Conservation (phyloP, 2,797 vertebrate species). For the Hyperoplus lanceolatus region DNA sequence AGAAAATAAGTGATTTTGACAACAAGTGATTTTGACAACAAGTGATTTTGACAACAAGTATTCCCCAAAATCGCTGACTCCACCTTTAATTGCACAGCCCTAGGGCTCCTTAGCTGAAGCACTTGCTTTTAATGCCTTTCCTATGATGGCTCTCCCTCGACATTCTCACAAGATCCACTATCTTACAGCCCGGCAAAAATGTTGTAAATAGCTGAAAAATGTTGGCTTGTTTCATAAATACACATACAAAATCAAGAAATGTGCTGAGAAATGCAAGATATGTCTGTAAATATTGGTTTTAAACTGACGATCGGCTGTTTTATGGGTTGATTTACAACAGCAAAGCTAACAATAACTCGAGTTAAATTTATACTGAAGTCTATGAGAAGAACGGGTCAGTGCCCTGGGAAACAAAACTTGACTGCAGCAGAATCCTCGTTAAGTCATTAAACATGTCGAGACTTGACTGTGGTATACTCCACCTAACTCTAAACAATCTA, state of each 20-base stretch:
- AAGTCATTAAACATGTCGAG: slow-evolving; percentile 75
- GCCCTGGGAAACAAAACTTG: slow-evolving; percentile 47
- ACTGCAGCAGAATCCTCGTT: slow-evolving; percentile 65
- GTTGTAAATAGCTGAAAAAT: slow-evolving; percentile 19
- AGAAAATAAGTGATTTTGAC: no score
- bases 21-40: no score
- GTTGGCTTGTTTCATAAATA: slow-evolving; percentile 17
- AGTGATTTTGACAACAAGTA: no score
- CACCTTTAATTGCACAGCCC: no score
- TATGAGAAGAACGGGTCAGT: slow-evolving; percentile 56
- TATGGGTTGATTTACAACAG: slow-evolving; percentile 11
- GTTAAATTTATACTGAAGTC: slow-evolving; percentile 29
- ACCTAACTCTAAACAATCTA: slow-evolving; percentile 63
- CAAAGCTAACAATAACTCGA: not conserved
- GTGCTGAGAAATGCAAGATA: slow-evolving; percentile 18
- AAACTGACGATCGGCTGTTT: not conserved
- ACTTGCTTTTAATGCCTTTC: slow-evolving; percentile 11
- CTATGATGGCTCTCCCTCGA: not conserved
- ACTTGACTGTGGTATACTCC: slow-evolving; percentile 56
- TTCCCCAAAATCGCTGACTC: no score
- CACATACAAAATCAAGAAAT: not conserved
- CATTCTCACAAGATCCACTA: not conserved
- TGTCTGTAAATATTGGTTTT: slow-evolving; percentile 3
- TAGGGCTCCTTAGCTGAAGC: not conserved
- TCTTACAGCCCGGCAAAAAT: not conserved